Evolutionary conservation across 2,888 invertebrate genomes (phyloP), one percentile per base, ranked within the genome.

Genomic region (Cordylochernes scorpioides): DNA sequence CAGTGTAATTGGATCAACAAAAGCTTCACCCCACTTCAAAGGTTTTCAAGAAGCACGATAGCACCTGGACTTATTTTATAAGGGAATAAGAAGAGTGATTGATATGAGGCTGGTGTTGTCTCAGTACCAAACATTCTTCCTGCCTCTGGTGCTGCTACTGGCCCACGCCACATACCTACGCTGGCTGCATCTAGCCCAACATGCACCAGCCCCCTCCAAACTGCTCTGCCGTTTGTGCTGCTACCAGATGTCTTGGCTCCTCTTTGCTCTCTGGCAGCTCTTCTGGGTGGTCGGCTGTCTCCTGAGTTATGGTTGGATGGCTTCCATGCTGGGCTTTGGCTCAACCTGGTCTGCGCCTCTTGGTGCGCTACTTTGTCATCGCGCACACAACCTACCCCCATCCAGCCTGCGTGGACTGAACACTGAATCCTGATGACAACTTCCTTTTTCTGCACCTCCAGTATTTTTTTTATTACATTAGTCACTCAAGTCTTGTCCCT

Each of bases 121-220:
- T n/a, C n/a, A n/a, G n/a, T n/a, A n/a, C n/a, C n/a, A n/a, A n/a
- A 65, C 68, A 38, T 75, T 75, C 44, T 74, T 77, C 52, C 55
- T 75, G 45, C 77, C 77, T 4, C 53, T 77, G 25, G 64, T 65
- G 25, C 50, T 73, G 30, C 64, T 71, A 35, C 51, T 75, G 43
- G 68, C 72, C 1, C 63, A 68, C 45, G 59, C 62, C 37, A 59
- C 71, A 3, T 36, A 40, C 24, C 30, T 31, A 21, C 39, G 33
- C 10, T 39, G 35, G 27, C 18, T 24, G 15, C 28, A 28, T 12
- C 6, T 37, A 4, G 24, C 15, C 14, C 24, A 28, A 16, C 17
- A 16, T 7, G 28, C 8, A 27, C 24, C 3, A 24, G 21, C 13
- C 28, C 30, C 14, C 4, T 37, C 34, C 27, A 31, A 21, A 15